phyloP scores from a whole-genome alignment of 2,113 vertebrate genomes.

The Ophiodon elongatus region DNA sequence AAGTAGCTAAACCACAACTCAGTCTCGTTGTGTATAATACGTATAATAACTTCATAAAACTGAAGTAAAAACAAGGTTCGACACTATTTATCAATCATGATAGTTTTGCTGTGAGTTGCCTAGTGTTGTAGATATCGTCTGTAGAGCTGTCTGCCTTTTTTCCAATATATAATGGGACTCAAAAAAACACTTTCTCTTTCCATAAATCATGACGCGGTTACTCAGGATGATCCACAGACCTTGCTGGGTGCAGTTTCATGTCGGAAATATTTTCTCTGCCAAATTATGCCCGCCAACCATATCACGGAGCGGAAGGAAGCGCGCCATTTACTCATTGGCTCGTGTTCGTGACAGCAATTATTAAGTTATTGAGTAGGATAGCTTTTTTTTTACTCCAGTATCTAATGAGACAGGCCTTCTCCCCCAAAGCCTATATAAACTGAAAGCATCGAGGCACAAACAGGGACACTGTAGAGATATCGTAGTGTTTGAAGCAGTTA shows the following conservation, averaged over 20 bases:
- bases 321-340: neutral
- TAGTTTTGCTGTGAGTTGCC: neutral
- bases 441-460: neutral
- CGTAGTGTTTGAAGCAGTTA: neutral
- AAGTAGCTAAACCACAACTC: conserved; percentile 6
- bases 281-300: no score
- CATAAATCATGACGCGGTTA: neutral
- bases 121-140: neutral
- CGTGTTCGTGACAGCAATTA: neutral
- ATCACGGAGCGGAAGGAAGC: neutral
- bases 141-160: neutral
- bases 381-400: neutral
- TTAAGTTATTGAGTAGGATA: neutral
- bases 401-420: neutral
- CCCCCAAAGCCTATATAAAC: neutral
- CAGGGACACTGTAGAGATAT: neutral
- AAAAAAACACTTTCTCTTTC: neutral
- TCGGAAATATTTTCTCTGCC: no score
- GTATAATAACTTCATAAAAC: neutral
- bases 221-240: neutral
- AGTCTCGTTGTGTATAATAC: neutral
- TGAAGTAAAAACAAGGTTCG: neutral
- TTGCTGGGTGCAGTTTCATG: neutral
- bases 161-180: no score
- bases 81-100: neutral